Conservation (phyloP, 2,113 vertebrate species). For the Ardeotis arabs region DNA sequence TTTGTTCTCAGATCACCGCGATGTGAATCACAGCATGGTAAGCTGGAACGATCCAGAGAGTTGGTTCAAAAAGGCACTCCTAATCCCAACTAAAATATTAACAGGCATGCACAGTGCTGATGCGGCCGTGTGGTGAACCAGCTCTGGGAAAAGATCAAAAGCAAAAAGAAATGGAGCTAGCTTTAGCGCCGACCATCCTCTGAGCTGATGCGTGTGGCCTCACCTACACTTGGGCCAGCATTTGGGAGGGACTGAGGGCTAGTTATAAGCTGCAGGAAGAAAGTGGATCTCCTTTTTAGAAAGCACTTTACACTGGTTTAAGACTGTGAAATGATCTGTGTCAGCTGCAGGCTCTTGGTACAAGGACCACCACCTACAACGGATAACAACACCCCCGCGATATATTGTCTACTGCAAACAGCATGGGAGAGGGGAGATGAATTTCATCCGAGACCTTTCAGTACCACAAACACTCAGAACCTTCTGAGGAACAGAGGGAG, state of each 20-base stretch:
- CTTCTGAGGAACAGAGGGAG: background rate
- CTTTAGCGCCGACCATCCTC: background rate
- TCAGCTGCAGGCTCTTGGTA: background rate
- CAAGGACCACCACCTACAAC: background rate
- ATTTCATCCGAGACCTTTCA: background rate
- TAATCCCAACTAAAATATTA: background rate
- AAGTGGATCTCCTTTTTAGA: background rate
- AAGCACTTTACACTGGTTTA: background rate
- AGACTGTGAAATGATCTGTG: background rate
- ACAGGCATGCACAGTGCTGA: background rate
- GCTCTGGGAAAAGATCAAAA: background rate
- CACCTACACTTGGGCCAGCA: background rate
- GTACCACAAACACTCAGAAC: background rate
- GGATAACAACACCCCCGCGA: rapidly evolving
- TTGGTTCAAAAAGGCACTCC: background rate
- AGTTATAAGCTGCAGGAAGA: background rate
- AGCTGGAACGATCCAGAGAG: background rate
- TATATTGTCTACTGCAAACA: background rate
- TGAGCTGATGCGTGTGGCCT: background rate
- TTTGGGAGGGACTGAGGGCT: background rate
- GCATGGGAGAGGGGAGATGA: background rate
- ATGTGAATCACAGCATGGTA: background rate
- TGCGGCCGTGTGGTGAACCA: background rate
- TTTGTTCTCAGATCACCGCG: background rate
- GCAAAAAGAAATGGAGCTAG: background rate